Evolutionary conservation across 2,888 invertebrate genomes (phyloP), one percentile per base, ranked within the genome.

Genomic region (Agriopis aurantiaria): DNA sequence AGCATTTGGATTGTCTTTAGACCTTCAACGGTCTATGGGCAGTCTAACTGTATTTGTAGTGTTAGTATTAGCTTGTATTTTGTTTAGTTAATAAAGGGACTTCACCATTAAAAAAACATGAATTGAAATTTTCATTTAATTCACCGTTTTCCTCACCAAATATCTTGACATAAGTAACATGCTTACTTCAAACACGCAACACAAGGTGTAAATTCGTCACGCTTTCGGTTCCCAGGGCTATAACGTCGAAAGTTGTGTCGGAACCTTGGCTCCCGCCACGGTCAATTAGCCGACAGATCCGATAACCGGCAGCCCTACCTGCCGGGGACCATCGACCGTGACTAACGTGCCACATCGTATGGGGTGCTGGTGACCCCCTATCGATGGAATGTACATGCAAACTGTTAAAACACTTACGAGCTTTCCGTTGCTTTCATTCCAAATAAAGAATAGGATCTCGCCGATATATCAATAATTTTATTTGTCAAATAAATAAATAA

Each of bases 281-380:
- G 46, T 58, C 62, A 58, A 68, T 68, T 68, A 68, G 63, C 63
- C 48, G 10, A 58, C 68, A 68, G 53, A 63, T 68, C 64, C 49
- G 64, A 64, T 68, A 64, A 59, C 45, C 48, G 68, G 55, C 59
- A 46, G 12, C 68, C 58, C 59, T 53, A 55, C 58, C 58, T 58
- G 51, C 48, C 55, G 55, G 43, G 23, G 43, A 23, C 57, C 57
- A 5, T 48, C 51, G 53, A 52, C 46, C 68, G 58, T 53, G 52
- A 63, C 41, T 43, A 53, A 73, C 69, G 41, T 17, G 43, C 14
- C 49, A 41, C 65, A 46, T 51, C 51, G 49, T 77, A 33, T 23
- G 48, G 46, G 12, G 14, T 41, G 11, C 40, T 48, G 62, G 55
- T 45, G 52, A 33, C n/a, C 43, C 62, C 52, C 41, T 51, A n/a